These are phyloP conservation scores for Zaprionus capensis DNA, from an alignment of 1,140 invertebrate genomes.

Conservation along the genomic window DNA sequence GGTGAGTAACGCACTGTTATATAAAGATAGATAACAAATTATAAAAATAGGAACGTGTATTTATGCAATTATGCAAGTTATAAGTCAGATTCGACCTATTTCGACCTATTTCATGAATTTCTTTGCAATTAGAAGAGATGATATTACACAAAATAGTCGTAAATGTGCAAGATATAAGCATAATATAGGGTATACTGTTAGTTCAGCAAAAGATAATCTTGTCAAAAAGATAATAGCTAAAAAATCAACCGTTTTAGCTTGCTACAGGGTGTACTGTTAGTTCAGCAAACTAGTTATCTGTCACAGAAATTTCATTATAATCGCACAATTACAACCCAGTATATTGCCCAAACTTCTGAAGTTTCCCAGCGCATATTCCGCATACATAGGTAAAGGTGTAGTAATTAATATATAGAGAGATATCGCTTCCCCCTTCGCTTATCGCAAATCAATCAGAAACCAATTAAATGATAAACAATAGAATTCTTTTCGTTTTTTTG, in stretches of 20 bases:
- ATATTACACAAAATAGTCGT: too few relatives aligned
- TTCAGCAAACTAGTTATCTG: not conserved
- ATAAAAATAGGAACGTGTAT: too few relatives aligned
- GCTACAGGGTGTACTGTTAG: not conserved
- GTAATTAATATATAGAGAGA: not conserved
- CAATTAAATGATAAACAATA: not conserved
- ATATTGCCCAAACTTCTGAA: not conserved
- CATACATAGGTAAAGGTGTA: not conserved
- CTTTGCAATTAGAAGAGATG: too few relatives aligned
- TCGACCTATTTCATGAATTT: too few relatives aligned
- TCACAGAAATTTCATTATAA: not conserved
- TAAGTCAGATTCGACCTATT: too few relatives aligned
- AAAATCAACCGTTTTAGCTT: too few relatives aligned
- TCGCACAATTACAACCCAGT: not conserved
- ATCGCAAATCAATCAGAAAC: constrained; percentile 10
- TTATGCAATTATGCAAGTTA: too few relatives aligned
- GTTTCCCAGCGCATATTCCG: not conserved
- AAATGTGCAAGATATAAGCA: too few relatives aligned
- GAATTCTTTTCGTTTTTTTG: not conserved
- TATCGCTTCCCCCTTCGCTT: not conserved
- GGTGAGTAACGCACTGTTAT: constrained; percentile 60
- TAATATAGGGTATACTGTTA: too few relatives aligned
- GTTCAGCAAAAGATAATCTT: too few relatives aligned
- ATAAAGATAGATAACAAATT: too few relatives aligned
- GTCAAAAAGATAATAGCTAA: too few relatives aligned